These are phyloP conservation scores for Erpornis zantholeuca DNA, from an alignment of 2,113 vertebrate species.

Conservation along the genomic window DNA sequence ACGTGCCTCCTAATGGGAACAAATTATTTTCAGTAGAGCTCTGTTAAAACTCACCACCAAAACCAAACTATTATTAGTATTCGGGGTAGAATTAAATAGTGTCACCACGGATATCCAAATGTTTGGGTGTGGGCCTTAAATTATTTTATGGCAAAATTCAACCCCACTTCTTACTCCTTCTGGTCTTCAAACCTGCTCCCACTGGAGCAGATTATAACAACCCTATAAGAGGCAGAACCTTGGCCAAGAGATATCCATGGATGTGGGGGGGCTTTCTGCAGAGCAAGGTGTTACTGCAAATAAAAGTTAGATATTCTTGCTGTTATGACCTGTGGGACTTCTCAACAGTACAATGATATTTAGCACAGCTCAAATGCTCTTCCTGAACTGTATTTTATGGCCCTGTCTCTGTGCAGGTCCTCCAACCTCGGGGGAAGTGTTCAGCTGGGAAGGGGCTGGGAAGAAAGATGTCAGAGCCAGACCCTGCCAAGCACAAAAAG, in stretches of 20 bases:
- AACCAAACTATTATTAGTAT: not conserved
- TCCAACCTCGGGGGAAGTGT: not conserved
- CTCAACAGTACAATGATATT: not conserved
- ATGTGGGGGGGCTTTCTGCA: not conserved
- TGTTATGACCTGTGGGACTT: not conserved
- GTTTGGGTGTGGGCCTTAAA: not conserved
- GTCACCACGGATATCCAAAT: not conserved
- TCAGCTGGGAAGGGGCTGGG: not conserved
- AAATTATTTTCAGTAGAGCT: not conserved
- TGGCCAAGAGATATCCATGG: not conserved
- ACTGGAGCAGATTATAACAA: not conserved
- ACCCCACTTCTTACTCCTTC: not conserved
- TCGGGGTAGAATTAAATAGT: not conserved
- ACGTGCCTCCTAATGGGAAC: not conserved
- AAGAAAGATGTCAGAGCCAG: not conserved
- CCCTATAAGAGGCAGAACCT: not conserved
- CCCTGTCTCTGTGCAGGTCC: not conserved
- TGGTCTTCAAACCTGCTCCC: not conserved
- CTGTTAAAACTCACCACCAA: not conserved
- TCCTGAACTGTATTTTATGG: not conserved
- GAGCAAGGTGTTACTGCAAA: not conserved
- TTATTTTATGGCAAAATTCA: not conserved
- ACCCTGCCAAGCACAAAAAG: not conserved
- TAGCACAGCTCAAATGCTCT: not conserved
- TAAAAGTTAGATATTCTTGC: not conserved